Evolutionary conservation across 2,888 invertebrate species (phyloP), one percentile per base, ranked within the genome.

Genomic region (Erebia aethiops): DNA sequence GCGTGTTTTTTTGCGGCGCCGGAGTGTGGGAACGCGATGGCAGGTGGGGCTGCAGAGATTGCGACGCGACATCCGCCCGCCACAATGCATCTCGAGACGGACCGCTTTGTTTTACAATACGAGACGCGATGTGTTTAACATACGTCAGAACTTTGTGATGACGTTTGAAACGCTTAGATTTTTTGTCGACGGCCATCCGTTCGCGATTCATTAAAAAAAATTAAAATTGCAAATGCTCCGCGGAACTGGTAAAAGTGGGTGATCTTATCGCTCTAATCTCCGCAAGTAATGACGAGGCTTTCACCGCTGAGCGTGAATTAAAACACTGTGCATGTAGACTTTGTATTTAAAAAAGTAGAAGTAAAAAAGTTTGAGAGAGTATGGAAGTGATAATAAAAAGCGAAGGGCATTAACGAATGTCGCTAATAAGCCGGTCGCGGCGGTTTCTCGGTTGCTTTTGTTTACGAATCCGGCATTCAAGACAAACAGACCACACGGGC

Each of bases 11-110:
- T 93, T 92, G 91, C 92, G 91, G 91, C 92, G 92, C 90, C 88
- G 89, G 92, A 93, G 93, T 93, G 93, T 93, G 93, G 93, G 93
- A 93, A 93, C 92, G 86, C 85, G 80, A 86, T 88, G 90, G 93
- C 93, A 93, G 93, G 93, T 93, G 93, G 92, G 91, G 88, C 89
- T 86, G 91, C 91, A 82, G 92, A 92, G 93, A 93, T 92, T 92
- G 92, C 91, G 90, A 87, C 87, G 91, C 90, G 92, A 92, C 93
- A 93, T 93, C 93, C 92, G 92, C 91, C 85, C 90, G 87, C 87
- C 87, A 91, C 92, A 91, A 91, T 91, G 90, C 92, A 91, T 91
- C 92, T 90, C 85, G 82, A 84, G 84, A 77, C 78, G 78, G 75
- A 77, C 77, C 78, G 79, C 78, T 79, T 79, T 79, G 79, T 79